phyloP scores from a whole-genome alignment of 2,888 invertebrate genomes.

The Acleris sparsana region DNA sequence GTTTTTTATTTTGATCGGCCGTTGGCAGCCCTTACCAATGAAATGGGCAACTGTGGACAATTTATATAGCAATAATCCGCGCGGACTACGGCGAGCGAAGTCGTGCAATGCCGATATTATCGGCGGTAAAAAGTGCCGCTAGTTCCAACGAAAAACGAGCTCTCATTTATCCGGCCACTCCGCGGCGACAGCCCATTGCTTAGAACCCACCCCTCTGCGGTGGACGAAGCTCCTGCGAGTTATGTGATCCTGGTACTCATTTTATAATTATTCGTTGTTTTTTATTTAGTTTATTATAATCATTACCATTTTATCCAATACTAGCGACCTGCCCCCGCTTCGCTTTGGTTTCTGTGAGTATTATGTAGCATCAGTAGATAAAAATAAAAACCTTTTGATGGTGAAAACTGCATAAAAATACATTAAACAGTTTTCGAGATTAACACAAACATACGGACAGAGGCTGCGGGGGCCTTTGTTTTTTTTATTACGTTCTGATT shows the following conservation, averaged over 20 bases:
- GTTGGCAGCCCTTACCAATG: conserved; percentile 67
- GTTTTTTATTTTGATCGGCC: no score
- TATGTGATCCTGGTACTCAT: conserved; percentile 20
- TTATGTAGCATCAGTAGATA: no score
- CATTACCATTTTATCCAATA: no score
- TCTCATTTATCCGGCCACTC: conserved; percentile 80
- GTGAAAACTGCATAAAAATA: no score
- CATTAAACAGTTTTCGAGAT: no score
- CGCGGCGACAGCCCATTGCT: conserved; percentile 65
- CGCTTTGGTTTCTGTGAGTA: no score
- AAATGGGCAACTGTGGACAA: conserved; percentile 79
- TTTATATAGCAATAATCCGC: conserved; percentile 83
- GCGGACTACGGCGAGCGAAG: conserved; percentile 67
- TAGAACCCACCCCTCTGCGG: conserved; percentile 37
- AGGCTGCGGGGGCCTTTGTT: no score
- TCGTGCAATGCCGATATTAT: conserved; percentile 72
- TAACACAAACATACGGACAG: no score
- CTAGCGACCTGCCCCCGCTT: no score
- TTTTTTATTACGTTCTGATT: no score
- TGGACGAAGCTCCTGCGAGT: conserved; percentile 7
- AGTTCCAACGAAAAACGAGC: conserved; percentile 81
- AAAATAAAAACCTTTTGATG: no score
- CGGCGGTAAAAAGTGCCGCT: conserved; percentile 71
- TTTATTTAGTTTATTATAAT: no score
- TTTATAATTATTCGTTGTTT: background rate